Evolutionary conservation across 2,797 vertebrate species (phyloP).

Genomic region (Triplophysa yarkandensis): DNA sequence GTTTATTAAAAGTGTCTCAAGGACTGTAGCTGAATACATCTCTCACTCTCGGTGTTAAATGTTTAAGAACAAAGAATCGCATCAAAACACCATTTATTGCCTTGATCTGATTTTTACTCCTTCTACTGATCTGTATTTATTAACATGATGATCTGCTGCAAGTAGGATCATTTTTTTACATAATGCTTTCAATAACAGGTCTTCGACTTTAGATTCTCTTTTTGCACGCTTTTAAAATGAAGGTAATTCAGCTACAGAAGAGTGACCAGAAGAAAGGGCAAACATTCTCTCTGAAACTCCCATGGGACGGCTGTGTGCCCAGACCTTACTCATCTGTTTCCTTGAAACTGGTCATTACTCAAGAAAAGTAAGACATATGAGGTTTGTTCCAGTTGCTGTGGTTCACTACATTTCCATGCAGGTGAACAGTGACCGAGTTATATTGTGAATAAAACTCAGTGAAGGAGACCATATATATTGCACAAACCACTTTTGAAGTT

Average conservation of each 20-base stretch:
- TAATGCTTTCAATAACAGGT: too few relatives aligned
- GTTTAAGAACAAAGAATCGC: too few relatives aligned
- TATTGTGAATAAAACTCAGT: not conserved
- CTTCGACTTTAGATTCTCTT: too few relatives aligned
- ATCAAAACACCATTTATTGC: too few relatives aligned
- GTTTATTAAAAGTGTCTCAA: too few relatives aligned
- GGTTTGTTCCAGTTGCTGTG: conserved; percentile 3
- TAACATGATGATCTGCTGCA: too few relatives aligned
- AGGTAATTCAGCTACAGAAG: conserved; percentile 16
- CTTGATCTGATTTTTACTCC: too few relatives aligned
- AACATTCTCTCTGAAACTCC: conserved; percentile 12
- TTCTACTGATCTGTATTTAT: too few relatives aligned
- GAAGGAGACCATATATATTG: not conserved
- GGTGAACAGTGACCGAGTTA: not conserved
- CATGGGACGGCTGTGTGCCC: not conserved
- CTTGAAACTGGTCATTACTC: conserved; percentile 30
- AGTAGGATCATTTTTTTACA: too few relatives aligned
- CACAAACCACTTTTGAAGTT: not conserved
- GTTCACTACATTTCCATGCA: conserved; percentile 2
- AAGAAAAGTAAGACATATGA: conserved; percentile 8
- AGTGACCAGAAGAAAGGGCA: not conserved
- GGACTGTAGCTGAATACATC: too few relatives aligned
- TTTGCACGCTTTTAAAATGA: too few relatives aligned
- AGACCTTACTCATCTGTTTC: not conserved
- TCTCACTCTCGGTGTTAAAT: too few relatives aligned